Percentiles rank a stretch among this genome's conserved stretches.
These are phyloP conservation scores for Phalacrocorax carbo DNA, from an alignment of 2,113 vertebrate genomes.

Conservation along the genomic window DNA sequence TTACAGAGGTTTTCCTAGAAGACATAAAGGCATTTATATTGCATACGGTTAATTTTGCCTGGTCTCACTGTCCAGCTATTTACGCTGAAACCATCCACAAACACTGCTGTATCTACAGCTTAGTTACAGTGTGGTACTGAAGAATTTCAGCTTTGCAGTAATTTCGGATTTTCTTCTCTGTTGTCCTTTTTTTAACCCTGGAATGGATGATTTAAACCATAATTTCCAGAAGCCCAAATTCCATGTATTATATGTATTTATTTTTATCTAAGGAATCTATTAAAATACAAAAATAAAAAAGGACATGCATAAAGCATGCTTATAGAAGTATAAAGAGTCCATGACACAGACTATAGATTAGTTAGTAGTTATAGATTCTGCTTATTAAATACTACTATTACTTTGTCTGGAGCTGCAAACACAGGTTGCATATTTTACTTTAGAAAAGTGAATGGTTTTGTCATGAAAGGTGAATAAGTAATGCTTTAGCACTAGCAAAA, in stretches of 20 bases:
- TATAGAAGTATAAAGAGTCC: not conserved
- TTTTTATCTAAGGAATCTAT: not conserved
- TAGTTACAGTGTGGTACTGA: not conserved
- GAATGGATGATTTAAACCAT: not conserved
- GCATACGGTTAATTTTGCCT: not conserved
- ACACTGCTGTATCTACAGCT: not conserved
- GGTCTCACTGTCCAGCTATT: not conserved
- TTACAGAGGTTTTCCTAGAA: not conserved
- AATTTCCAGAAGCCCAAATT: not conserved
- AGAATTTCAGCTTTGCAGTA: not conserved
- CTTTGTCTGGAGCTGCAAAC: not conserved
- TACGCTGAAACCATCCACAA: not conserved
- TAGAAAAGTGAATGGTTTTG: not conserved
- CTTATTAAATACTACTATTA: not conserved
- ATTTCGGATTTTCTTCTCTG: not conserved
- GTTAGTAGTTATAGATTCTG: not conserved
- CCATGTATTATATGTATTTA: not conserved
- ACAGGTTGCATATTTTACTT: not conserved
- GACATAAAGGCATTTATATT: not conserved
- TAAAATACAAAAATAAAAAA: not conserved
- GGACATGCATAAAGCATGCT: not conserved
- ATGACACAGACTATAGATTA: not conserved
- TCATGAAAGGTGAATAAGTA: not conserved
- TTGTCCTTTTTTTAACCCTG: not conserved
- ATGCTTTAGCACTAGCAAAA: not conserved